phyloP scores from a whole-genome alignment of 2,888 invertebrate genomes.

The Aleiodes alternator region DNA sequence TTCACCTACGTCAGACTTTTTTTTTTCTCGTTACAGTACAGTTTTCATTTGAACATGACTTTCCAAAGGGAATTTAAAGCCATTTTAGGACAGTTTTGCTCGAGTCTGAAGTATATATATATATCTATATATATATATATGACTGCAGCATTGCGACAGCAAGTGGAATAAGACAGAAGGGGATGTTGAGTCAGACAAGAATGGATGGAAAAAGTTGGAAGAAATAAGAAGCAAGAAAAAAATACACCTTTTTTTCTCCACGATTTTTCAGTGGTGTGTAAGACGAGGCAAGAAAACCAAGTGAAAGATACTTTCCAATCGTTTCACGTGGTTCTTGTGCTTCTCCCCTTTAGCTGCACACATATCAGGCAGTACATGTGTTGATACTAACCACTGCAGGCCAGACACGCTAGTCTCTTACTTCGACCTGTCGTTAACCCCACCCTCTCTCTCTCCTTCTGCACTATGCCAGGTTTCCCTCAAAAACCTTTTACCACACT shows the following conservation, averaged over 20 bases:
- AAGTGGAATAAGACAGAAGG: conserved; percentile 21
- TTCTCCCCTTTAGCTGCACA: conserved; percentile 5
- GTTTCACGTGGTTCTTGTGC: conserved; percentile 14
- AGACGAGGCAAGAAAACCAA: conserved; percentile 9
- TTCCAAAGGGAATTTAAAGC: conserved; percentile 7
- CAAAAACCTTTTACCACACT: conserved; percentile 10
- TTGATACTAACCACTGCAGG: conserved; percentile 22
- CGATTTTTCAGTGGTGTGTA: conserved; percentile 16
- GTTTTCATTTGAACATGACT: conserved; percentile 8
- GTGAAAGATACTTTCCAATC: conserved; percentile 50
- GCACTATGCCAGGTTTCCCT: conserved; percentile 6
- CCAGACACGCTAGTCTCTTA: conserved; percentile 33
- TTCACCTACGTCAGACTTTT: background rate
- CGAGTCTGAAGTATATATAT: background rate
- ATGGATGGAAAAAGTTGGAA: conserved; percentile 27
- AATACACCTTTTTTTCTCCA: background rate
- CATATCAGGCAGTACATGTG: conserved; percentile 29
- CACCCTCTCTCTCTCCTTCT: conserved; percentile 10
- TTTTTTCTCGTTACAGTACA: background rate
- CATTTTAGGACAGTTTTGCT: conserved; percentile 8
- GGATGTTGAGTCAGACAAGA: conserved; percentile 16
- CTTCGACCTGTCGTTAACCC: conserved; percentile 44
- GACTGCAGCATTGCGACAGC: conserved; percentile 10
- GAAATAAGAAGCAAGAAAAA: background rate
- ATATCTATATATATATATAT: background rate